Base-by-base conservation (phyloP, 1,140 invertebrate genomes). In the Chlorops oryzae region DNA sequence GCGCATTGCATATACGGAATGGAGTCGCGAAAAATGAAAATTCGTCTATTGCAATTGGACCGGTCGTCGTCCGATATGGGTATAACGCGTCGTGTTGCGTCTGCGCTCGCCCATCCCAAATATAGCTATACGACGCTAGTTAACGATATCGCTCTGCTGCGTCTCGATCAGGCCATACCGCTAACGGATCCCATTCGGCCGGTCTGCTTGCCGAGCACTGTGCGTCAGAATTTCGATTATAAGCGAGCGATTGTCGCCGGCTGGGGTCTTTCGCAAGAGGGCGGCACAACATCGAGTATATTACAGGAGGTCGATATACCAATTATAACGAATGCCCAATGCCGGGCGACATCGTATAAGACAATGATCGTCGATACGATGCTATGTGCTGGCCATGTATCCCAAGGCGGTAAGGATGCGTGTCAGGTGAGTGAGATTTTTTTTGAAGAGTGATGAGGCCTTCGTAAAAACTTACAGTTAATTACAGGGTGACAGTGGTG, bases 311-410 rank as follows among this genome's bases (percentile, higher is more conserved):
- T 87, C 0, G 75, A 83, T 17, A 75, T 96, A 22, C 91, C 91
- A 0, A 85, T 96, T n/a, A 93, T 92, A 86, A 81, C 86, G 41
- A 94, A 93, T 70, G 83, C 87, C 35, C 89, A 94, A 55, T 92
- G 92, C 62, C 50, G 59, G 1, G 85, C 93, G 63, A 77, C 83
- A 17, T 87, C 88, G 2, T 94, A 93, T 70, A 90, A 88, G 68
- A 88, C 92, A 56, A 88, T 88, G 34, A 95, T 96, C 54, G 92
- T 88, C 2, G 82, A 85, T 20, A 89, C 87, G 41, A 95, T 95
- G 75, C 74, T 96, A 9, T 96, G 92, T 69, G 92, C 92, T 25
- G 92, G 92, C 0, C 88, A 87, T 58, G 84, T 85, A 2, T 81
- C 90, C 58, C 82, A 90, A 57, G 92, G 92, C 5, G 90, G 91